phyloP scores from a whole-genome alignment of 2,113 vertebrate genomes.

The Sphyrna mokarran region DNA sequence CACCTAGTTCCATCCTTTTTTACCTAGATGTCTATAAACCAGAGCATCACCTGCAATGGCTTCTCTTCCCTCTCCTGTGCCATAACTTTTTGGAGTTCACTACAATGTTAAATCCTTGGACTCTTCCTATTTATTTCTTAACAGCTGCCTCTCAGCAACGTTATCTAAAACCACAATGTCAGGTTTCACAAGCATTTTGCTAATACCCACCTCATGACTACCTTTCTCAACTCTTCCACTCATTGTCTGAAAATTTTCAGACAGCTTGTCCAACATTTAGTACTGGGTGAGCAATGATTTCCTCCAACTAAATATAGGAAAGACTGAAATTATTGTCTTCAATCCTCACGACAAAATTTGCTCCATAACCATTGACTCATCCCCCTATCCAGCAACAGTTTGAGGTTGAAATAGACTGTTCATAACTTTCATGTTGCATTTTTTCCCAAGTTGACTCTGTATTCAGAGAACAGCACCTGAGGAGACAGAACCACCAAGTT shows the following conservation, averaged over 20 bases:
- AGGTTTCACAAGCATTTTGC: not conserved
- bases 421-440: too few species aligned
- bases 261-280: not conserved
- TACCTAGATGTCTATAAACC: not conserved
- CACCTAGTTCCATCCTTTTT: not conserved
- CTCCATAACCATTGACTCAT: not conserved
- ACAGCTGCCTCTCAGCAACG: not conserved
- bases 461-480: too few species aligned
- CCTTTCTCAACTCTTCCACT: not conserved
- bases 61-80: not conserved
- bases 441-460: too few species aligned
- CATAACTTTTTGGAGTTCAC: too few species aligned
- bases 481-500: too few species aligned
- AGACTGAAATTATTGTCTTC: not conserved
- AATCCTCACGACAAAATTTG: not conserved
- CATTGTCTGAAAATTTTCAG: not conserved
- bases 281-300: not conserved
- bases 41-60: not conserved
- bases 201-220: not conserved
- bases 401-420: not conserved
- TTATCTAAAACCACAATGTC: not conserved
- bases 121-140: not conserved
- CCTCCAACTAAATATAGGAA: not conserved
- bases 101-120: not conserved
- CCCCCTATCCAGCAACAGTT: not conserved